A percentile compares a stretch with the other conserved stretches of the same genome.
These are phyloP conservation scores for Microcaecilia unicolor DNA, from an alignment of 2,797 vertebrate genomes.

Conservation along the genomic window DNA sequence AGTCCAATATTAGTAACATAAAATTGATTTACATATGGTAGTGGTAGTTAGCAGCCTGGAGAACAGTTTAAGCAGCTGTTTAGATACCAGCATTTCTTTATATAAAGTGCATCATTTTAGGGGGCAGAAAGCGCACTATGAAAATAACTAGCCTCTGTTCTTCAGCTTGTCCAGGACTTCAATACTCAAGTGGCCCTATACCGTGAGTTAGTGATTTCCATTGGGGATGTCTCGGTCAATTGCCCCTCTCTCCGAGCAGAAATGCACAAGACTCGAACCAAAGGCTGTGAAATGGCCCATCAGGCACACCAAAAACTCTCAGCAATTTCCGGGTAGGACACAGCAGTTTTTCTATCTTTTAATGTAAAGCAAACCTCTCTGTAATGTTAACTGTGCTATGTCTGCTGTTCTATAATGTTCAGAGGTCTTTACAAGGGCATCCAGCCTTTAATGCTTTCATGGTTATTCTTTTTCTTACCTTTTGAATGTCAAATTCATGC, in stretches of 20 bases:
- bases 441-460: not conserved
- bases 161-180: conserved; percentile 95
- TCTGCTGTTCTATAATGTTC: not conserved
- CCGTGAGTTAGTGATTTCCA: conserved; percentile 93
- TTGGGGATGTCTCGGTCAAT: conserved; percentile 84
- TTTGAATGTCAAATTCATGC: too few species aligned
- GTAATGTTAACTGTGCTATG: not conserved
- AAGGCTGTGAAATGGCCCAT: conserved; percentile 88
- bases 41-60: too few species aligned
- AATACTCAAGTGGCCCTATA: conserved; percentile 94
- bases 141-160: conserved; percentile 31
- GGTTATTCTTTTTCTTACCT: too few species aligned
- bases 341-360: not conserved
- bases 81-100: too few species aligned
- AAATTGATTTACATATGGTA: too few species aligned
- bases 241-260: conserved; percentile 78
- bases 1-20: too few species aligned
- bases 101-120: too few species aligned
- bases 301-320: conserved; percentile 87
- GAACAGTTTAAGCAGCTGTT: too few species aligned
- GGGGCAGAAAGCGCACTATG: not conserved
- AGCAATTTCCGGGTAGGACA: conserved; percentile 86
- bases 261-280: conserved; percentile 86
- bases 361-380: not conserved
- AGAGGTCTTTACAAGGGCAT: conserved; percentile 14